Conservation (phyloP, 2,888 invertebrate genomes). For the Aproaerema taeniolella region DNA sequence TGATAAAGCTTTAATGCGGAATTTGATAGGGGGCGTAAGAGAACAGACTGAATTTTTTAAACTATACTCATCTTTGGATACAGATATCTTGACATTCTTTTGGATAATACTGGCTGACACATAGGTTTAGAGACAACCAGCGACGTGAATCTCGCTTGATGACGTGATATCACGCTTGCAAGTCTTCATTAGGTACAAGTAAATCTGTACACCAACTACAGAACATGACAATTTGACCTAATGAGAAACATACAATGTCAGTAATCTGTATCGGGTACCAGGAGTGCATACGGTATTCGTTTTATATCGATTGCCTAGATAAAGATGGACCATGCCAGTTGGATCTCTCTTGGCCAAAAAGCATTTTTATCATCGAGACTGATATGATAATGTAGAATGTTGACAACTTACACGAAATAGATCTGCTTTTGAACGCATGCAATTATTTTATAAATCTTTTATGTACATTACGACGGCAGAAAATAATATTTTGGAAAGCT, state of each 20-base stretch:
- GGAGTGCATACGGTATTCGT: conserved; percentile 43
- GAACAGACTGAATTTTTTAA: conserved; percentile 69
- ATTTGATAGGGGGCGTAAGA: conserved; percentile 56
- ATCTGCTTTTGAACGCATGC: conserved; percentile 65
- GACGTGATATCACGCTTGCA: conserved; percentile 1
- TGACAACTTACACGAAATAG: conserved; percentile 61
- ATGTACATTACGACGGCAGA: conserved; percentile 60
- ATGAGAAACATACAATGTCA: no score
- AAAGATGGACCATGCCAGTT: conserved; percentile 47
- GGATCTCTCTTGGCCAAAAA: conserved; percentile 73
- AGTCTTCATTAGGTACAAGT: not conserved
- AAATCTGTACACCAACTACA: not conserved
- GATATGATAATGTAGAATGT: conserved; percentile 73
- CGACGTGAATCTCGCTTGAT: conserved; percentile 39
- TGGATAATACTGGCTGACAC: no score
- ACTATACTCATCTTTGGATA: conserved; percentile 66
- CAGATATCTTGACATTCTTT: conserved; percentile 62
- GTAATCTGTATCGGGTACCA: conserved; percentile 56
- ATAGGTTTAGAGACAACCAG: conserved; percentile 33
- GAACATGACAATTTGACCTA: not conserved
- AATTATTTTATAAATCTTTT: conserved; percentile 62
- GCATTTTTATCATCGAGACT: conserved; percentile 73
- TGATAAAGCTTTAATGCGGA: conserved; percentile 66
- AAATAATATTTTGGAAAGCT: conserved; percentile 69
- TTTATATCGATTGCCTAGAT: conserved; percentile 36